phyloP scores from a whole-genome alignment of 30 jellyfish, hydroid and myxozoan species.

The Mastigias papua region DNA sequence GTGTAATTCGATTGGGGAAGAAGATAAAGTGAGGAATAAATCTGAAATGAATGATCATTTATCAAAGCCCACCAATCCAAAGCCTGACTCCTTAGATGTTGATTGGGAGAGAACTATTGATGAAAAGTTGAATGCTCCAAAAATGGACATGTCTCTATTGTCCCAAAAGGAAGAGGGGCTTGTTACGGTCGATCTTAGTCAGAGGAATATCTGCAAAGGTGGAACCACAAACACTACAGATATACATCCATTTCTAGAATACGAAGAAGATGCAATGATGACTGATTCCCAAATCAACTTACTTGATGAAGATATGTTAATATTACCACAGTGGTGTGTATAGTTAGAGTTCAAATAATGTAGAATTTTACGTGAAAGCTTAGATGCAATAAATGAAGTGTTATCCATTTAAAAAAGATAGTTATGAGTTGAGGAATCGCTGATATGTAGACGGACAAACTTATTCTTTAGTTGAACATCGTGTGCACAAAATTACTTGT shows the following conservation, averaged over 20 bases:
- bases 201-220: not conserved
- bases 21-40: not conserved
- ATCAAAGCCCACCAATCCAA: too few species aligned
- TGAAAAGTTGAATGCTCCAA: not conserved
- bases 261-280: slow-evolving; percentile 39
- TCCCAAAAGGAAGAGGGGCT: not conserved
- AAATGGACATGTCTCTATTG: not conserved
- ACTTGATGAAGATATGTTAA: slow-evolving; percentile 44
- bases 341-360: too few species aligned
- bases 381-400: too few species aligned
- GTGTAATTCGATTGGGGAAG: not conserved
- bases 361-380: too few species aligned
- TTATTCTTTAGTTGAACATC: too few species aligned
- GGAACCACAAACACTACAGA: not conserved
- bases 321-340: not conserved
- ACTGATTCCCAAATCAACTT: slow-evolving; percentile 49
- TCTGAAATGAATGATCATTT: too few species aligned
- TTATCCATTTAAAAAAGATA: too few species aligned
- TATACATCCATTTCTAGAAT: not conserved
- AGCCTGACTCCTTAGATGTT: too few species aligned
- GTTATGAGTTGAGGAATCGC: too few species aligned
- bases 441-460: too few species aligned
- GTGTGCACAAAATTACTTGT: too few species aligned
- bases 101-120: too few species aligned
- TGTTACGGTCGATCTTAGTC: not conserved